Conservation (phyloP, 2,113 vertebrate species). For the Actinemys pallida region DNA sequence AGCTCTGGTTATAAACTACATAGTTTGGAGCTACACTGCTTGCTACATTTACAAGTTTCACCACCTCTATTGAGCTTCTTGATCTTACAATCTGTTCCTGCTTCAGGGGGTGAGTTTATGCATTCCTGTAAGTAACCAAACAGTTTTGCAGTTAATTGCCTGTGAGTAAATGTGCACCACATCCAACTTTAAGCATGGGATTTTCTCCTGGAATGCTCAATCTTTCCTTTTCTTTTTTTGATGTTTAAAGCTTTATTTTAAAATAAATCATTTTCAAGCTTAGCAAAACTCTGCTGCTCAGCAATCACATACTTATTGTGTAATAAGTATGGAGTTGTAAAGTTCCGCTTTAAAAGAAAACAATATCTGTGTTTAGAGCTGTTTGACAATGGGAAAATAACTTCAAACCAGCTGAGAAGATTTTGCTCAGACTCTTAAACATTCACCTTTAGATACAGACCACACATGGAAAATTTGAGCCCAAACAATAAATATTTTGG, state of each 20-base stretch:
- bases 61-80: neutral
- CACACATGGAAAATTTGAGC: neutral
- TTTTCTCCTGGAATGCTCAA: neutral
- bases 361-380: neutral
- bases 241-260: neutral
- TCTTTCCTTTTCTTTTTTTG: neutral
- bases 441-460: neutral
- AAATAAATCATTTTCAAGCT: neutral
- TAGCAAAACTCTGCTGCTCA: neutral
- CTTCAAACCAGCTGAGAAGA: neutral
- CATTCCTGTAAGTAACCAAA: neutral
- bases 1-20: neutral
- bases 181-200: neutral
- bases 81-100: neutral
- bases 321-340: neutral
- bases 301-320: neutral
- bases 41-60: neutral
- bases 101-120: neutral
- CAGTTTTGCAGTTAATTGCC: neutral
- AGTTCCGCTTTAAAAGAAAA: neutral
- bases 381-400: neutral
- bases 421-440: neutral
- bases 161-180: accelerated
- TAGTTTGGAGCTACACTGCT: neutral
- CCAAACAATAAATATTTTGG: neutral